These are phyloP conservation scores for Paramormyrops kingsleyae DNA, from an alignment of 2,113 vertebrate genomes.

Conservation along the genomic window DNA sequence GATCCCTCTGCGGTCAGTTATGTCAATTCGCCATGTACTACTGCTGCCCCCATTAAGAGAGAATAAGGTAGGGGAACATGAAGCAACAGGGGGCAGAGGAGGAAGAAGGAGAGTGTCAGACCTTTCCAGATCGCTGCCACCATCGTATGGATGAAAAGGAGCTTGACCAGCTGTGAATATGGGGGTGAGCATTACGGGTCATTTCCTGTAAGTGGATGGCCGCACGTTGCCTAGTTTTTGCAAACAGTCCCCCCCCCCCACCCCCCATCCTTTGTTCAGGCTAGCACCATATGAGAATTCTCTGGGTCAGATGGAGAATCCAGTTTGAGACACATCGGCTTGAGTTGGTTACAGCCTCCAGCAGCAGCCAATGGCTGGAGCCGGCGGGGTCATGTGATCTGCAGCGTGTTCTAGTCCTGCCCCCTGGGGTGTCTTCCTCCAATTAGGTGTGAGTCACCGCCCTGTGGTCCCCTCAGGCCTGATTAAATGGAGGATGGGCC, in stretches of 20 bases:
- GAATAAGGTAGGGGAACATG: neutral
- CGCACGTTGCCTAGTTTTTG: neutral
- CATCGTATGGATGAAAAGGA: neutral
- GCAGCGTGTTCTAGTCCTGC: neutral
- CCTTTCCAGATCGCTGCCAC: neutral
- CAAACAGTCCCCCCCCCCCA: neutral
- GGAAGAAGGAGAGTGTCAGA: neutral
- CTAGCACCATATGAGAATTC: neutral
- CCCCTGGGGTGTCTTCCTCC: neutral
- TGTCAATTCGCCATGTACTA: neutral
- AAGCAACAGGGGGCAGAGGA: neutral
- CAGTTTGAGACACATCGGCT: neutral
- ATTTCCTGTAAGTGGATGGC: neutral
- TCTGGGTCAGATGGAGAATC: neutral
- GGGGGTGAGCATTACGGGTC: neutral
- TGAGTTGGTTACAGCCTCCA: neutral
- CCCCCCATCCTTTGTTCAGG: neutral
- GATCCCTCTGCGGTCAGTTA: neutral
- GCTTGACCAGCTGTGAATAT: neutral
- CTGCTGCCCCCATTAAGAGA: neutral
- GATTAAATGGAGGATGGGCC: constrained; percentile 22
- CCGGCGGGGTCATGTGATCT: neutral
- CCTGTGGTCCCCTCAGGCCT: neutral
- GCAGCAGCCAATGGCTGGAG: neutral
- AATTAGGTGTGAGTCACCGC: neutral